Base-by-base conservation (phyloP, 2,113 vertebrate species). In the Rallus limicola region DNA sequence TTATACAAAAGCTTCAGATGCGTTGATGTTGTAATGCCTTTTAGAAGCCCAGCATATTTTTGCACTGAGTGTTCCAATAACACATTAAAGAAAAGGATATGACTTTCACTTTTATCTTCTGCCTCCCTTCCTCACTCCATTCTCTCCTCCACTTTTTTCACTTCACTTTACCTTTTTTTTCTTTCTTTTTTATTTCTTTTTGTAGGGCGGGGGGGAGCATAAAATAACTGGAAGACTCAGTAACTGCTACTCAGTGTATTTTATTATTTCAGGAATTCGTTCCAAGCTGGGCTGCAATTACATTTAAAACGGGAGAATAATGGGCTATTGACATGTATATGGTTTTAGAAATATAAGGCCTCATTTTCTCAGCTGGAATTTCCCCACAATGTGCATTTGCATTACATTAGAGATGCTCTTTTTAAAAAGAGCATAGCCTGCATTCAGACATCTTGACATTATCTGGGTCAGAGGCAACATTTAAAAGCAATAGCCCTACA, bases 351-450 rank as follows among this genome's bases (percentile, higher is more conserved):
- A 98, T 98, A 98, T 97, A 98, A 98, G 96, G 95, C 95, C 95
- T 98, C 98, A 98, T 98, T 98, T 98, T 98, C 98, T 97, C 98
- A 98, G 98, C 97, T 98, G 98, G 98, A 98, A 98, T 98, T 98
- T 98, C 97, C 97, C 97, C 97, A 95, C 97, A 96, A 75, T 96
- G 98, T 97, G 96, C 97, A 98, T 98, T 98, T 98, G 97, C 98
- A 98, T 98, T 98, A 96, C 98, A 98, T 98, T 98, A 98, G 96
- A 97, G 97, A 97, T 98, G 92, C 83, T 97, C 97, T 97, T 97
- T 97, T 96, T 95, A 96, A 97, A 97, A 97, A 94, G 89, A 97
- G 85, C 96, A 95, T 97, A 90, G 82, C 85, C 97, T 93, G 19
- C 65, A 82, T 97, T 97, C 97, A 98, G 98, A 97, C 97, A 88